Evolutionary conservation across 2,797 vertebrate species (phyloP), one percentile per base, ranked within the genome.

Genomic region (Chiroxiphia lanceolata): DNA sequence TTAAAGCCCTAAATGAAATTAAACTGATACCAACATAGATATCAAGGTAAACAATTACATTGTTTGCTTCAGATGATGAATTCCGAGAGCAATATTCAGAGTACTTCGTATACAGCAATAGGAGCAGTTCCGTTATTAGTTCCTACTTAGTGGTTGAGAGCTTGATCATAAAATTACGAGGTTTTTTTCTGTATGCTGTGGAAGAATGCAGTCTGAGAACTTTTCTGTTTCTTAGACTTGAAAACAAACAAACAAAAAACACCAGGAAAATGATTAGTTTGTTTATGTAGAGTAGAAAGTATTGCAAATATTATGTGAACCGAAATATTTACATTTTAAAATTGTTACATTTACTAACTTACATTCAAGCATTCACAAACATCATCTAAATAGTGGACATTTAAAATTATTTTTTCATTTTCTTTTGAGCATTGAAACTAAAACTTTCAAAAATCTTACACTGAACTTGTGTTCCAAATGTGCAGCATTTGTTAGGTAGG

Each of bases 351-450:
- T 90, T 83, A 10, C 82, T 96, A 93, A 79, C 74, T 84, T 83
- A n/a, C 4, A 77, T 77, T 91, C 34, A 69, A 21, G 31, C 33
- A 79, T 83, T 79, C 48, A 67, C 11, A 94, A 94, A 54, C 36
- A 63, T 87, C 36, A 64, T 61, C 68, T 91, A 93, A 89, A 87
- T 29, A 22, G 34, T 86, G 57, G 17, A 72, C 26, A 83, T 94
- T 90, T 91, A 27, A 94, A 40, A 71, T 60, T 27, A 15, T 8
- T 25, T 57, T 79, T 92, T 42, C 15, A 29, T 92, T 83, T 90
- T 76, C 76, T 95, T 95, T 89, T 44, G 20, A 67, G 38, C 89
- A 87, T 87, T 90, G 95, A 83, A 96, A 83, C 48, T 61, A 70
- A 78, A 83, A 42, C 11, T 76, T 81, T 51, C 3, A 14, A 6